Conservation (phyloP, 1,140 invertebrate species). For the Drusus annulatus region DNA sequence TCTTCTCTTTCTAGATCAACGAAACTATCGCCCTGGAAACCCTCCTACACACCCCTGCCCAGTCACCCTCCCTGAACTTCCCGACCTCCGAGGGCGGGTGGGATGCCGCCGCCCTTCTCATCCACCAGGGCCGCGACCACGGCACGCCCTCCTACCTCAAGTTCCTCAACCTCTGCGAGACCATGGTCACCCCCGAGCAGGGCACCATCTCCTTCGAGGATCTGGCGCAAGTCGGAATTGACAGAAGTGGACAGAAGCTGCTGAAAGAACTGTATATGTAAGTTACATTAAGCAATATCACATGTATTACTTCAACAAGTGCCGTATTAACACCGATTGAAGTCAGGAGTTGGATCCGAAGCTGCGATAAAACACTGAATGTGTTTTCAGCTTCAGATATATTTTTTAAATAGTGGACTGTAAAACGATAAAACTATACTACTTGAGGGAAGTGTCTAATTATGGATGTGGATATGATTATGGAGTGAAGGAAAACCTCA, state of each 20-base stretch:
- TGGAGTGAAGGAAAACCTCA: too few relatives aligned
- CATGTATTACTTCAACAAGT: too few relatives aligned
- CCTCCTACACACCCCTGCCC: conserved; percentile 70
- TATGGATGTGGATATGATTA: too few relatives aligned
- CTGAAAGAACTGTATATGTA: conserved; percentile 78
- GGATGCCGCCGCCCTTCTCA: conserved; percentile 72
- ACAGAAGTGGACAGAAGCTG: conserved; percentile 71
- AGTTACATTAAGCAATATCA: conserved; percentile 11
- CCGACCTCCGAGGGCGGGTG: conserved; percentile 63
- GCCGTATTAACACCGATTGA: too few relatives aligned
- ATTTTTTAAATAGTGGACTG: too few relatives aligned
- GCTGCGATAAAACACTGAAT: too few relatives aligned
- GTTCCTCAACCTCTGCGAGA: conserved; percentile 81
- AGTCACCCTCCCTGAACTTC: conserved; percentile 69
- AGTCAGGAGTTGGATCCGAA: too few relatives aligned
- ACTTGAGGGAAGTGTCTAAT: too few relatives aligned
- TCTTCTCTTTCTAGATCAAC: conserved; percentile 63
- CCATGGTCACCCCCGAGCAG: conserved; percentile 64
- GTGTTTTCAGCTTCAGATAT: too few relatives aligned
- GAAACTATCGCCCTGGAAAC: conserved; percentile 63
- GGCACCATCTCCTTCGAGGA: conserved; percentile 74
- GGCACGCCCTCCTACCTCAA: conserved; percentile 89
- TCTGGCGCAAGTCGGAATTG: conserved; percentile 76
- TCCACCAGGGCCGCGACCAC: conserved; percentile 89
- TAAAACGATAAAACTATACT: too few relatives aligned